A percentile compares a stretch with the other conserved stretches of the same genome.
These are phyloP conservation scores for Acanthisitta chloris DNA, from an alignment of 2,113 vertebrate species.

Conservation along the genomic window DNA sequence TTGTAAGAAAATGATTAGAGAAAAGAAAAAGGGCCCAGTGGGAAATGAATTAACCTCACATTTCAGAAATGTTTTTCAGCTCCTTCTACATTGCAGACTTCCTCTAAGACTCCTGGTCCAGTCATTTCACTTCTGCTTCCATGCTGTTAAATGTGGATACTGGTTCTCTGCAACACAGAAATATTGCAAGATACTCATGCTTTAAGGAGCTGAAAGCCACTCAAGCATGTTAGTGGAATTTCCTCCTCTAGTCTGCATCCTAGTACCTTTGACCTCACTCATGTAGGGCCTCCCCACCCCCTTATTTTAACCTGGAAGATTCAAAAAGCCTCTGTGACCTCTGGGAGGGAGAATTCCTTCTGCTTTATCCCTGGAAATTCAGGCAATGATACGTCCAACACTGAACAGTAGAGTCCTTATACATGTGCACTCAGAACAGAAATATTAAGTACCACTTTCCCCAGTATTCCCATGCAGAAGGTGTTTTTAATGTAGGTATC, in stretches of 20 bases:
- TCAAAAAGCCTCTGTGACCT: not conserved
- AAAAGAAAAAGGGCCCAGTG: not conserved
- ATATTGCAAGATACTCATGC: not conserved
- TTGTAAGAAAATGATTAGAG: not conserved
- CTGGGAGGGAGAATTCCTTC: not conserved
- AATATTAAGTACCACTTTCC: not conserved
- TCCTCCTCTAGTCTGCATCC: not conserved
- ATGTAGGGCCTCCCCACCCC: fast-evolving
- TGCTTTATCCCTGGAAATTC: not conserved
- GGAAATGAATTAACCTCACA: not conserved
- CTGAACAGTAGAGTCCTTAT: not conserved
- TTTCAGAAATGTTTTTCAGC: not conserved
- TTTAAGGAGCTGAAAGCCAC: not conserved
- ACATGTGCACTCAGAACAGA: not conserved
- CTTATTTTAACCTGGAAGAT: not conserved
- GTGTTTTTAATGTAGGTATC: not conserved
- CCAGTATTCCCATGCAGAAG: not conserved
- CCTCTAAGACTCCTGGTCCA: not conserved
- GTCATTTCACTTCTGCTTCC: not conserved
- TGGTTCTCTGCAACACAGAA: not conserved
- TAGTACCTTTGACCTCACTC: not conserved
- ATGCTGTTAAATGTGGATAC: not conserved
- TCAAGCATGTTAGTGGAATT: not conserved
- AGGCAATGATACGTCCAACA: not conserved
- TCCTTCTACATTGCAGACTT: not conserved